A percentile compares a stretch with the other conserved stretches of the same genome.
These are phyloP conservation scores for Dusona sp. DNA, from an alignment of 2,888 invertebrate genomes.

Conservation along the genomic window DNA sequence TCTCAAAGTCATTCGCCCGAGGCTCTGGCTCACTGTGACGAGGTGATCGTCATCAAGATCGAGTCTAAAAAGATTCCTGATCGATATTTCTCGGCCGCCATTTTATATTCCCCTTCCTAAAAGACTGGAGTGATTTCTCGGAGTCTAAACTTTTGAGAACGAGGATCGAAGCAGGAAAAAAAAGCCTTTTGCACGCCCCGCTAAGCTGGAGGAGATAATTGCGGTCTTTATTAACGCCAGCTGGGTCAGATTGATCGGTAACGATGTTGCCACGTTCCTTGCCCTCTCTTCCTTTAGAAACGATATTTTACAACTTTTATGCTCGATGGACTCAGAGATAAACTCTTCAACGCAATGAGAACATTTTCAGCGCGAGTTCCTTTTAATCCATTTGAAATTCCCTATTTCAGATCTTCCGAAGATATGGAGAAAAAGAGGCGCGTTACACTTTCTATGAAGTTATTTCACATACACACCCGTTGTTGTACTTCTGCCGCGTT, in stretches of 20 bases:
- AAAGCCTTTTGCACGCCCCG: background rate
- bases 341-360: constrained; percentile 20
- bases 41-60: constrained; percentile 68
- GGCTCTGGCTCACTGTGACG: constrained; percentile 78
- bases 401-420: constrained; percentile 16
- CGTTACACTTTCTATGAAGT: constrained; percentile 40
- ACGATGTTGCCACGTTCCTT: constrained; percentile 32
- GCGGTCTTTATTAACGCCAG: constrained; percentile 58
- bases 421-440: constrained; percentile 11
- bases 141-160: background rate
- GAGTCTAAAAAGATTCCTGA: constrained; percentile 30
- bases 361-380: constrained; percentile 18
- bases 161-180: background rate
- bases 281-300: background rate
- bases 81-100: background rate
- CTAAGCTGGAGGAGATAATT: constrained; percentile 46
- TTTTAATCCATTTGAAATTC: constrained; percentile 1
- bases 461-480: background rate
- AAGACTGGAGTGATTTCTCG: background rate
- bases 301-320: background rate
- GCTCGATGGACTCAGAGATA: background rate
- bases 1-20: constrained; percentile 80
- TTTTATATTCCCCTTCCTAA: background rate
- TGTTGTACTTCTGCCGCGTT: background rate
- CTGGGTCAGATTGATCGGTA: constrained; percentile 56